Conservation (phyloP, 2,113 vertebrate species). For the Camelus bactrianus region DNA sequence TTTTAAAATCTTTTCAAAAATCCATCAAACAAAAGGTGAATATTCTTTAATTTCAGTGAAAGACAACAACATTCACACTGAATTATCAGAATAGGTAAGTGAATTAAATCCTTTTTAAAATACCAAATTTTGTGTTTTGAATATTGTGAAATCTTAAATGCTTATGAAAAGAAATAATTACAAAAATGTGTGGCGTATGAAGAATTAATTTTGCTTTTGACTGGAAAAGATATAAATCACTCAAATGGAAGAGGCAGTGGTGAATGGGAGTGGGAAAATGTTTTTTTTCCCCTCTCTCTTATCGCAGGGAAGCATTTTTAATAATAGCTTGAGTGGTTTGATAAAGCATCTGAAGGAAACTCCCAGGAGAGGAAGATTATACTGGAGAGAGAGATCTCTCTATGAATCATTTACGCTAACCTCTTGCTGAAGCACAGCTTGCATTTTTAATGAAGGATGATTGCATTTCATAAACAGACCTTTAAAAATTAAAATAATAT, state of each 20-base stretch:
- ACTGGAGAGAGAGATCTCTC: slow-evolving; percentile 92
- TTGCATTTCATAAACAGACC: slow-evolving; percentile 95
- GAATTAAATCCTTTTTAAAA: slow-evolving; percentile 48
- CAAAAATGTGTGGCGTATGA: slow-evolving; percentile 41
- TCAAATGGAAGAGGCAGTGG: slow-evolving; percentile 4
- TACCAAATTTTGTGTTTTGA: slow-evolving; percentile 49
- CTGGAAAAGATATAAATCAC: slow-evolving; percentile 48
- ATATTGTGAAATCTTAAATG: slow-evolving; percentile 27
- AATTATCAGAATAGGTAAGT: slow-evolving; percentile 55
- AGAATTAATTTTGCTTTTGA: slow-evolving; percentile 61
- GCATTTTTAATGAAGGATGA: slow-evolving; percentile 98
- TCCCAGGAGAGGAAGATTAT: slow-evolving; percentile 92
- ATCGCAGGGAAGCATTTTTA: slow-evolving; percentile 79
- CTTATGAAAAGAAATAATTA: not conserved
- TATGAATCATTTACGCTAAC: slow-evolving; percentile 94
- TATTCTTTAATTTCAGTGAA: slow-evolving; percentile 66
- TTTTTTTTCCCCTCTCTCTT: slow-evolving; percentile 13
- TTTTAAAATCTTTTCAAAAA: slow-evolving; percentile 73
- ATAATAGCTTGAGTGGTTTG: slow-evolving; percentile 86
- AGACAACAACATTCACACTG: not conserved
- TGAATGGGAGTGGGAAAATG: not conserved
- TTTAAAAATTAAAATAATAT: slow-evolving; percentile 95
- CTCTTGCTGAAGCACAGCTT: slow-evolving; percentile 89
- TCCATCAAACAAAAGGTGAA: slow-evolving; percentile 51
- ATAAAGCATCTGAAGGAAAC: slow-evolving; percentile 86